Evolutionary conservation across 2,797 vertebrate species (phyloP).

Genomic region (Furcifer pardalis): DNA sequence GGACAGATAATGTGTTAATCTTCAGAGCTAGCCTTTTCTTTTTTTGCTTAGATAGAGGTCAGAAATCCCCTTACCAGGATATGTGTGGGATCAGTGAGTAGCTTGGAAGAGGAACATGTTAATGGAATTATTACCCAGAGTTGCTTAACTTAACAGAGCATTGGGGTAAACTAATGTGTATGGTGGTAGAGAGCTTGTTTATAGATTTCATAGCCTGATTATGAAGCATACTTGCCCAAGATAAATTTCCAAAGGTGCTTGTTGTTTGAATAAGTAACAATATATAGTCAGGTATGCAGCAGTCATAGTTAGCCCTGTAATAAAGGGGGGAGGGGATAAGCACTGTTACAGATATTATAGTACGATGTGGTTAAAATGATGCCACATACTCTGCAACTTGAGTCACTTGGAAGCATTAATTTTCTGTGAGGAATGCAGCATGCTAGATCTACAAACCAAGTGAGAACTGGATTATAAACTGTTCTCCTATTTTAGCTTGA

Average conservation of each 20-base stretch:
- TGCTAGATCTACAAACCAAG: conserved; percentile 9
- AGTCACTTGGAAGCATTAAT: conserved; percentile 53
- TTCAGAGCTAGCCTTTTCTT: neutral
- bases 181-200: neutral
- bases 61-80: neutral
- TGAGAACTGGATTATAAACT: conserved; percentile 13
- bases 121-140: neutral
- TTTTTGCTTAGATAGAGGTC: neutral
- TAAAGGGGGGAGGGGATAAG: neutral
- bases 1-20: neutral
- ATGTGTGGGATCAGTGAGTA: neutral
- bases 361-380: conserved; percentile 13
- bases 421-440: conserved; percentile 47
- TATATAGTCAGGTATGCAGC: neutral
- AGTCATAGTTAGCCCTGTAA: neutral
- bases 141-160: conserved; percentile 10
- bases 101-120: neutral
- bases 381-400: conserved; percentile 55
- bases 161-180: neutral
- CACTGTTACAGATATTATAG: conserved; percentile 26
- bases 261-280: neutral
- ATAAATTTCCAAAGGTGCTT: neutral
- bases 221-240: neutral
- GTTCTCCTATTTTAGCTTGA: conserved; percentile 17
- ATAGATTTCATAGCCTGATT: neutral